A percentile compares a stretch with the other conserved stretches of the same genome.
phyloP scores from a whole-genome alignment of 1,140 invertebrate species.

The Agrypnia vestita region DNA sequence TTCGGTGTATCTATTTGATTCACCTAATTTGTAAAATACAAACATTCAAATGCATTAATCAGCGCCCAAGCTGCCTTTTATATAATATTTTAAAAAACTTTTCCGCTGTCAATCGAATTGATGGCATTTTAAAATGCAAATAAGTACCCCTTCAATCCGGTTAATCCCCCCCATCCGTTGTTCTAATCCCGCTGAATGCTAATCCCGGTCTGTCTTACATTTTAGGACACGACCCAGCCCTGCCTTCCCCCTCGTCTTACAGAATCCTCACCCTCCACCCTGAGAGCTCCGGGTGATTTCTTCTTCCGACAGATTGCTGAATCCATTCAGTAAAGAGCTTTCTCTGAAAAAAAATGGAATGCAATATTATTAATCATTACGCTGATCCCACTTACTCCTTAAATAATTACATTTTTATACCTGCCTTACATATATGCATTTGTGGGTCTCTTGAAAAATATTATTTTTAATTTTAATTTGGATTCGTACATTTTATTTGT shows the following conservation, averaged over 20 bases:
- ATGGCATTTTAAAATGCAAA: conserved; percentile 40
- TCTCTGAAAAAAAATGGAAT: background rate
- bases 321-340: conserved; percentile 49
- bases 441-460: too few relatives aligned
- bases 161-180: conserved; percentile 37
- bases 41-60: conserved; percentile 7
- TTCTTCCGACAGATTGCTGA: conserved; percentile 56
- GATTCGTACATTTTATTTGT: too few relatives aligned
- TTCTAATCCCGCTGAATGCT: conserved; percentile 45
- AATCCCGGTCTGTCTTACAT: conserved; percentile 48
- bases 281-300: conserved; percentile 28
- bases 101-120: conserved; percentile 13
- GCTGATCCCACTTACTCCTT: too few relatives aligned
- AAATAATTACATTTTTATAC: too few relatives aligned
- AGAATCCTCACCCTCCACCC: background rate
- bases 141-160: conserved; percentile 29
- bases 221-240: conserved; percentile 17
- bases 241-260: background rate
- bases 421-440: too few relatives aligned
- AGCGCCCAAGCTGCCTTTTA: too few relatives aligned
- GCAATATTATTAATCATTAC: too few relatives aligned
- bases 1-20: too few relatives aligned
- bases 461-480: too few relatives aligned
- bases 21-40: conserved; percentile 9
- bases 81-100: conserved; percentile 1